phyloP scores from a whole-genome alignment of 2,113 vertebrate genomes.

The Dryoscopus gambensis region DNA sequence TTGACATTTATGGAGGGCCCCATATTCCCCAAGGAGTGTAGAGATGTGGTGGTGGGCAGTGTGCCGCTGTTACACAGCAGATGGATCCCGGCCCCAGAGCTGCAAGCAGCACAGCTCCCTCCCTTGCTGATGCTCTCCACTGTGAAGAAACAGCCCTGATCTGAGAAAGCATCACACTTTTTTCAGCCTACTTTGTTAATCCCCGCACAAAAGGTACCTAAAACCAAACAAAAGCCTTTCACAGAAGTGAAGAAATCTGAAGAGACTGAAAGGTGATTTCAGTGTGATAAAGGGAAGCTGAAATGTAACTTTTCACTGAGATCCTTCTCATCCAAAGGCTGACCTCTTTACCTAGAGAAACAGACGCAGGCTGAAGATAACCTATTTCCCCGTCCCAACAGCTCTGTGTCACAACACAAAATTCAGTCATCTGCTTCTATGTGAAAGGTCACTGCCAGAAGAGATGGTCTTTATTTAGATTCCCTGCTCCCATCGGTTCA shows the following conservation, averaged over 20 bases:
- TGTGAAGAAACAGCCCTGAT: background rate
- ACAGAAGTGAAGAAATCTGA: background rate
- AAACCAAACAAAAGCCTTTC: background rate
- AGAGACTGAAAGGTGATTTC: background rate
- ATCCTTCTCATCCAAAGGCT: background rate
- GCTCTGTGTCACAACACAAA: background rate
- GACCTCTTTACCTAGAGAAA: background rate
- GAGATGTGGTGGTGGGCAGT: background rate
- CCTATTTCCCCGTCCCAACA: background rate
- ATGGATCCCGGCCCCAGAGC: accelerated
- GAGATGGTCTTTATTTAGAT: background rate
- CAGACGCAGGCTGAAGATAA: background rate
- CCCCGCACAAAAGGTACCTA: accelerated
- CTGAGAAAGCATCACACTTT: background rate
- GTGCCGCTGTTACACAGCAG: accelerated
- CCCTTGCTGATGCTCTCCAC: background rate
- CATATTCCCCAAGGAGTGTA: background rate
- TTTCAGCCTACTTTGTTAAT: background rate
- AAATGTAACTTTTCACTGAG: background rate
- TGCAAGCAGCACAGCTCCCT: background rate
- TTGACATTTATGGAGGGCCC: background rate
- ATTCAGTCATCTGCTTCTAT: background rate
- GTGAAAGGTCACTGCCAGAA: background rate
- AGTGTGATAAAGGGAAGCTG: background rate
- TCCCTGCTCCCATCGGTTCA: accelerated